Evolutionary conservation across 2,797 vertebrate species (phyloP).

Genomic region (Furcifer pardalis): DNA sequence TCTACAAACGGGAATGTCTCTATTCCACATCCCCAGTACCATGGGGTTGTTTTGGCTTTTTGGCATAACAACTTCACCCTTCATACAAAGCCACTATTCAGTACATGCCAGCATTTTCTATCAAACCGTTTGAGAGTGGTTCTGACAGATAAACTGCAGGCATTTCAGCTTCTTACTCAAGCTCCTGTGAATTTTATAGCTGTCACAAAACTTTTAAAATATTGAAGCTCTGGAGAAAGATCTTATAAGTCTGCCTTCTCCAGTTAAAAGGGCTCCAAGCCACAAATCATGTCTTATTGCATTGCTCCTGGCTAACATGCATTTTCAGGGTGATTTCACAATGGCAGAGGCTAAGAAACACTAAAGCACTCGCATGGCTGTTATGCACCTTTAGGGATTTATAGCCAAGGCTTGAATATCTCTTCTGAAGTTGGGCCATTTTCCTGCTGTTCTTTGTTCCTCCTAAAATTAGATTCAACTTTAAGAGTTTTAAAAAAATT

Average conservation of each 20-base stretch:
- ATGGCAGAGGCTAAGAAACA: constrained; percentile 36
- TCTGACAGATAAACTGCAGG: constrained; percentile 45
- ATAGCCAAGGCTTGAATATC: constrained; percentile 46
- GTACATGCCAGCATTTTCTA: neutral
- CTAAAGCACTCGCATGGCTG: constrained; percentile 49
- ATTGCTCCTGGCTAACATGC: constrained; percentile 39
- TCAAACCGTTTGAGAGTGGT: neutral
- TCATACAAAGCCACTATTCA: constrained; percentile 6
- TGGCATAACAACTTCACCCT: neutral
- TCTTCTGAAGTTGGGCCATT: constrained; percentile 44
- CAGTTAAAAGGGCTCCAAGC: constrained; percentile 43
- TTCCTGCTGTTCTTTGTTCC: constrained; percentile 47
- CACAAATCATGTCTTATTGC: constrained; percentile 57
- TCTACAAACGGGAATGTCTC: neutral
- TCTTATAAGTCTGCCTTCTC: constrained; percentile 51
- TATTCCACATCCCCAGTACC: neutral
- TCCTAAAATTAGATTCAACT: constrained; percentile 36
- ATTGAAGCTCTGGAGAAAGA: constrained; percentile 45
- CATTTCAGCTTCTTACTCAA: constrained; percentile 62
- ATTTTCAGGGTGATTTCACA: constrained; percentile 67
- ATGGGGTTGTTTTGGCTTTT: neutral
- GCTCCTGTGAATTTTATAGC: constrained; percentile 62
- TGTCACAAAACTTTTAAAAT: constrained; percentile 63
- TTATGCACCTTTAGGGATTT: constrained; percentile 62
- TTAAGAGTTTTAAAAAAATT: constrained; percentile 21